Evolutionary conservation across 2,888 invertebrate species (phyloP).

Genomic region (Sclerodermus sp.): DNA sequence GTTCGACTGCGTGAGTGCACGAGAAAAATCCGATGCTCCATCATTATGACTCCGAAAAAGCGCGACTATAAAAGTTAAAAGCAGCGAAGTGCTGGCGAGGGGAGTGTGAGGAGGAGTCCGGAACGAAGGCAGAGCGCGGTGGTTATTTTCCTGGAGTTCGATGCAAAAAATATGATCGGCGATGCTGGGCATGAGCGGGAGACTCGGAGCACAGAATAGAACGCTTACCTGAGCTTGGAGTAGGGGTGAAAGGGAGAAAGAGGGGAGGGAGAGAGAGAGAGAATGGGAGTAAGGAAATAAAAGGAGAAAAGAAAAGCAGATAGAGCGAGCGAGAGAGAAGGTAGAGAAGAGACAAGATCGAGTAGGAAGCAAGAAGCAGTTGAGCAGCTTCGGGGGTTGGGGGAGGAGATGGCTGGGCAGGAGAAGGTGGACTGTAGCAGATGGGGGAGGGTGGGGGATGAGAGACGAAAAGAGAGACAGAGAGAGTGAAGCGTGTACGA

Average conservation of each 20-base stretch:
- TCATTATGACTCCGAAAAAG: too few species aligned
- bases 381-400: slow-evolving; percentile 14
- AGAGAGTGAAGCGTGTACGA: slow-evolving; percentile 44
- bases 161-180: slow-evolving; percentile 48
- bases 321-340: slow-evolving; percentile 15
- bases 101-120: not conserved
- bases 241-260: slow-evolving; percentile 18
- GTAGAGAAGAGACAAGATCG: slow-evolving; percentile 23
- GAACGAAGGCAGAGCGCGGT: slow-evolving; percentile 7
- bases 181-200: slow-evolving; percentile 33
- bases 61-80: too few species aligned
- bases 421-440: not conserved
- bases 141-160: slow-evolving; percentile 35
- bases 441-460: slow-evolving; percentile 12
- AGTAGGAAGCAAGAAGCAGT: slow-evolving; percentile 20
- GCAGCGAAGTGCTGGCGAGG: not conserved
- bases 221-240: slow-evolving; percentile 29
- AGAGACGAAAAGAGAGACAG: slow-evolving; percentile 12
- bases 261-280: slow-evolving; percentile 27
- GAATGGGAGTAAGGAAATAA: slow-evolving; percentile 20
- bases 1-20: too few species aligned
- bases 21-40: too few species aligned
- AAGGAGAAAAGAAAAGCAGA: slow-evolving; percentile 23
- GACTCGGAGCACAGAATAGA: slow-evolving; percentile 34
- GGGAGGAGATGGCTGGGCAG: slow-evolving; percentile 19